Evolutionary conservation across 2,113 vertebrate genomes (phyloP), one percentile per base, ranked within the genome.

Genomic region (Podarcis cretensis): DNA sequence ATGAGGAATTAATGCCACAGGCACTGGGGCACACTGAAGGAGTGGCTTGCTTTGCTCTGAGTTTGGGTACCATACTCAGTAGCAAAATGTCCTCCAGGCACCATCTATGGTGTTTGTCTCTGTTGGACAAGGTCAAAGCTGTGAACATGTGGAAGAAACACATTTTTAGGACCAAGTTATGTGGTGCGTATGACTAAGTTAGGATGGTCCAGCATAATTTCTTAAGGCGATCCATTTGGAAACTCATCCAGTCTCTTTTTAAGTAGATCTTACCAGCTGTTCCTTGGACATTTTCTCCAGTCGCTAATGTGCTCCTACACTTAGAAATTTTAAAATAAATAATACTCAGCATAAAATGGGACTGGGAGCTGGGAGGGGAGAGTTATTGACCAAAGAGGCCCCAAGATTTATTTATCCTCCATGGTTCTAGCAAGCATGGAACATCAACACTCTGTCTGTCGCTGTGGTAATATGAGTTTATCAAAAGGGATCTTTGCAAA

Each of bases 401-500:
- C 30, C 37, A 57, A 77, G 4, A 68, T 77, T 77, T 83, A 83
- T 83, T 81, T 83, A 83, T 88, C 35, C 40, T 43, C 48, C 69
- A 16, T 82, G 37, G 20, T 43, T 81, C 68, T 81, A 74, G 66
- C 54, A 86, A 91, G 87, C 81, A 25, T 79, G n/a, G n/a, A 59
- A 37, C 88, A 89, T 54, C 86, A 76, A 80, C 78, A 89, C 71
- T 86, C 16, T 6, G 30, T 65, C 77, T 87, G 30, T 91, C 73
- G 76, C 25, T 85, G 81, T 69, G 43, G 18, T 91, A 89, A 91
- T 87, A 40, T 18, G 48, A 92, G 30, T 2, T 90, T 91, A 73
- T 75, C 86, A 89, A 57, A 88, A 85, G 78, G 87, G 68, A 77
- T 87, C 40, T 88, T 89, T 84, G 35, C 90, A 94, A 79, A 43